Base-by-base conservation (phyloP, 2,888 invertebrate genomes). In the Drosophila longiperda region DNA sequence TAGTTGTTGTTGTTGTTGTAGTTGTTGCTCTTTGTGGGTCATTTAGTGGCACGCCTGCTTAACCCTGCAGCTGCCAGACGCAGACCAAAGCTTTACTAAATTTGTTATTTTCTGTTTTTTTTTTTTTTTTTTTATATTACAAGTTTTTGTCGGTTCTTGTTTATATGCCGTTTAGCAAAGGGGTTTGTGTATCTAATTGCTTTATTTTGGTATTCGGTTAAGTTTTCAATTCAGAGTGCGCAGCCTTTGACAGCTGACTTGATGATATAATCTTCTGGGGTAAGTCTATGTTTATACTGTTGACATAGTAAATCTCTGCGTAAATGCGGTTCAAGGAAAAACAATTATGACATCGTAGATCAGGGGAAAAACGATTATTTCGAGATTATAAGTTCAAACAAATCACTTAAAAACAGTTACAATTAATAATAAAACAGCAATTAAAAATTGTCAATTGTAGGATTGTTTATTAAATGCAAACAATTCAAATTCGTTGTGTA, bases 1-100 rank as follows among this genome's bases (percentile, higher is more conserved):
- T 53, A 49, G 45, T 61, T 69, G 53, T 26, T 49, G 8, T 26
- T 26, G 12, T 38, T 38, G 52, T 64, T 45, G 66, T 67, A 59
- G 80, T 40, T 82, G 77, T 26, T 66, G 59, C 49, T 36, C 50
- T 42, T 42, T 50, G 63, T 42, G 81, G 72, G 74, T 73, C 75
- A 74, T 74, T 60, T 38, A 52, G 61, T 69, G 52, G 57, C 64
- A 76, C 73, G 67, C 66, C 55, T 71, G 80, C 72, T 82, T 80
- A 82, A 75, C 80, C 80, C 80, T 75, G 68, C 49, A 63, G 34
- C 73, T 71, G 75, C 67, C 83, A 82, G 83, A 71, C 79, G 8
- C 74, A 75, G 42, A 69, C 55, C n/a, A 52, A 63, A 52, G 33
- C 45, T 57, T 65, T 58, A n/a, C 33, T 20, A 17, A 15, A n/a